Evolutionary conservation across 2,797 vertebrate species (phyloP).

Genomic region (Okamejei kenojei): DNA sequence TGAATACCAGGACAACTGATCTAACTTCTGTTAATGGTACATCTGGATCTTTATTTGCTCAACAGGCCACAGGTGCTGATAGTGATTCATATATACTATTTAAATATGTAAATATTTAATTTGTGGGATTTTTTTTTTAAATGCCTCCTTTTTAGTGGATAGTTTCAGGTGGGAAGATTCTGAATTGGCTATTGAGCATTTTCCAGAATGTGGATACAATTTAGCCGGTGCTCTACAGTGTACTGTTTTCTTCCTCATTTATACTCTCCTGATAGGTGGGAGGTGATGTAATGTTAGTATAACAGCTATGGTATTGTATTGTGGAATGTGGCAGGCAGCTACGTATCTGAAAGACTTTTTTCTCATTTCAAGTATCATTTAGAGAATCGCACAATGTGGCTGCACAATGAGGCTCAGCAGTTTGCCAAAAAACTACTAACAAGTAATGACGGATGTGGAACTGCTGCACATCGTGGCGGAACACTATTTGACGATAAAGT

Average conservation of each 20-base stretch:
- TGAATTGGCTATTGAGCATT: neutral
- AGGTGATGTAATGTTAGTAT: neutral
- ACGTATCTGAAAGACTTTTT: neutral
- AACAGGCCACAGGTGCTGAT: neutral
- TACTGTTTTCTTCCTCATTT: neutral
- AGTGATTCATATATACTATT: neutral
- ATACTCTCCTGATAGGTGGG: neutral
- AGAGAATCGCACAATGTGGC: neutral
- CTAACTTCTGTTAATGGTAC: neutral
- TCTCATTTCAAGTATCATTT: constrained; percentile 1
- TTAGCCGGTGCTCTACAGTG: neutral
- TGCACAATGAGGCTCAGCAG: neutral
- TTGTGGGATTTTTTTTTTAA: neutral
- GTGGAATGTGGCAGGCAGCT: neutral
- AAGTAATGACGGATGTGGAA: neutral
- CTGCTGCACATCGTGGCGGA: neutral
- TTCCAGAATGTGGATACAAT: neutral
- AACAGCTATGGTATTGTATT: neutral
- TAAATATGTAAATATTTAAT: neutral
- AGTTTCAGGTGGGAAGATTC: neutral
- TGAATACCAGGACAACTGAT: neutral
- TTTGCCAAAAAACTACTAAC: neutral
- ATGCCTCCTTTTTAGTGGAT: neutral
- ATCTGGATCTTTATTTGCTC: neutral
- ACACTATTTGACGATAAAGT: neutral